phyloP scores from a whole-genome alignment of 2,797 vertebrate species.

The Anniella stebbinsi region DNA sequence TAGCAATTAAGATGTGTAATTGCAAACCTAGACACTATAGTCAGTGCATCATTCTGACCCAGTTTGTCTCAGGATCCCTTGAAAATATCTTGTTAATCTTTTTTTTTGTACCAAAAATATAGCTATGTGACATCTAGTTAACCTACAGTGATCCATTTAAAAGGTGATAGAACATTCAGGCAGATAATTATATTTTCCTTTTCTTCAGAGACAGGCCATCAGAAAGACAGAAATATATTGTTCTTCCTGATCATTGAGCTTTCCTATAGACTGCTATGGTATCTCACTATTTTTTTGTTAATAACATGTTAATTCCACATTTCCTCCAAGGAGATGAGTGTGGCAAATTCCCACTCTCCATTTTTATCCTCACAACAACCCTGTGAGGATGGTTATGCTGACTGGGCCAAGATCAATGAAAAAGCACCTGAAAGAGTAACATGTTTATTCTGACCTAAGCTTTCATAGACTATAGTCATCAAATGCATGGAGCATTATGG shows the following conservation, averaged over 20 bases:
- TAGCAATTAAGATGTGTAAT: background rate
- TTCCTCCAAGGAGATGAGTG: background rate
- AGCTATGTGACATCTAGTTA: background rate
- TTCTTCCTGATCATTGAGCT: background rate
- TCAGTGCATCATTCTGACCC: background rate
- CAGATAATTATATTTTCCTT: background rate
- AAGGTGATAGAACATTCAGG: constrained; percentile 14
- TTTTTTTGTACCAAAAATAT: background rate
- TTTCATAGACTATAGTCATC: too few relatives aligned
- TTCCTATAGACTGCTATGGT: background rate
- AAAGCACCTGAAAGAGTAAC: too few relatives aligned
- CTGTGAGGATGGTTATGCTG: background rate
- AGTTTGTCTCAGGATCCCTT: background rate
- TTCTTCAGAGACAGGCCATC: background rate
- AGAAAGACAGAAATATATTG: constrained; percentile 17
- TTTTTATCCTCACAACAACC: background rate
- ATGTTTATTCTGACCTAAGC: too few relatives aligned
- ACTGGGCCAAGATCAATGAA: too few relatives aligned
- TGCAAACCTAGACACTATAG: background rate
- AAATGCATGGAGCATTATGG: too few relatives aligned
- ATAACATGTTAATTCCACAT: background rate
- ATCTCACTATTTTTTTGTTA: background rate
- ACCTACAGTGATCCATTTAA: background rate
- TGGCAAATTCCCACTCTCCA: background rate
- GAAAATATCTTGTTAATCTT: background rate